Evolutionary conservation across 2,113 vertebrate species (phyloP).

Genomic region (Nyctibius bracteatus): DNA sequence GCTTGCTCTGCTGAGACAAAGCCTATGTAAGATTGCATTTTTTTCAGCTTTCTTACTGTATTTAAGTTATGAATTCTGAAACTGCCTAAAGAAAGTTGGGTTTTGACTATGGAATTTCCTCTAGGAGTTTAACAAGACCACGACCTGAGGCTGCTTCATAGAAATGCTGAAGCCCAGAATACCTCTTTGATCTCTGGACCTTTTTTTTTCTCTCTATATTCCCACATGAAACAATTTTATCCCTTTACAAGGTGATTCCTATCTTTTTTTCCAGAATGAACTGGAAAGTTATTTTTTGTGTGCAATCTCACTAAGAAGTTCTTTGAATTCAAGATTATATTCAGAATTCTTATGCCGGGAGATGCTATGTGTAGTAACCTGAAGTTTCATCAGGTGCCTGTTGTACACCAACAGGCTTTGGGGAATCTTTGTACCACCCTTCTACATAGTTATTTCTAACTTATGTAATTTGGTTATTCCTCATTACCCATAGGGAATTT

Average conservation of each 20-base stretch:
- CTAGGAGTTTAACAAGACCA: not conserved
- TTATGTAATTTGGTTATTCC: not conserved
- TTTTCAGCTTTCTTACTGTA: not conserved
- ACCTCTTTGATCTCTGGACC: not conserved
- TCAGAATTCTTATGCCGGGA: not conserved
- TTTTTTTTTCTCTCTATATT: accelerated
- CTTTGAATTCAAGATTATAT: not conserved
- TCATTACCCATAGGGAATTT: not conserved
- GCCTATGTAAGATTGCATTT: not conserved
- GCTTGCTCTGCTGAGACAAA: not conserved
- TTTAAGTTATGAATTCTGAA: not conserved
- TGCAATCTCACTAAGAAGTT: not conserved
- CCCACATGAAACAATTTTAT: not conserved
- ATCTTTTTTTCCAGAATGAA: not conserved
- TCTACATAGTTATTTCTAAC: not conserved
- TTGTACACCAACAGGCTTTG: not conserved
- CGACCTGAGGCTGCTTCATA: not conserved
- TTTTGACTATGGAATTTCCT: not conserved
- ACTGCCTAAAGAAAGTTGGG: not conserved
- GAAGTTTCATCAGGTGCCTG: not conserved
- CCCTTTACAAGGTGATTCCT: not conserved
- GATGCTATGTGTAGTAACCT: not conserved
- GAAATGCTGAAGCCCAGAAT: not conserved
- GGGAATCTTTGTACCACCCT: not conserved
- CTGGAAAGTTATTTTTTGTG: not conserved